These are phyloP conservation scores for Gobio gobio DNA, from an alignment of 2,113 vertebrate species.

Conservation along the genomic window DNA sequence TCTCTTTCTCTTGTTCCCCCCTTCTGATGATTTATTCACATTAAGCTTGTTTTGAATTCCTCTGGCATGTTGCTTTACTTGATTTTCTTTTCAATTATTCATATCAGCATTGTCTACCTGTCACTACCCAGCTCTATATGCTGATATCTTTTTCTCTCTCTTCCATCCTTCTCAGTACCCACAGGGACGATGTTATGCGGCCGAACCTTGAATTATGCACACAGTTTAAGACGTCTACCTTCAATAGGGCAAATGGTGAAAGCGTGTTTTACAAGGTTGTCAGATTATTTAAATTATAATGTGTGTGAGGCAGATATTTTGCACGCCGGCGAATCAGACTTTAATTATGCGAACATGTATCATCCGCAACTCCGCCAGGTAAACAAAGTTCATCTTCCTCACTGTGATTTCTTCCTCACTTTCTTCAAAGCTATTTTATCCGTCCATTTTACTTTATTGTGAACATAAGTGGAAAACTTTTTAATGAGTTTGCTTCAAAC, in stretches of 20 bases:
- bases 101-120: constrained; percentile 48
- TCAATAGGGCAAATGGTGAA: constrained; percentile 31
- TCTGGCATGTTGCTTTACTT: constrained; percentile 4
- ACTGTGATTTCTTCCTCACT: background rate
- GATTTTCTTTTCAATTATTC: constrained; percentile 27
- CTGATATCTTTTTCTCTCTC: constrained; percentile 22
- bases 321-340: constrained; percentile 43
- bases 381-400: constrained; percentile 28
- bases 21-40: constrained; percentile 33
- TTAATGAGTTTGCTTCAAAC: constrained; percentile 33
- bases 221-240: constrained; percentile 18
- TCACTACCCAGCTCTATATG: constrained; percentile 7
- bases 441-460: background rate
- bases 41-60: constrained; percentile 17
- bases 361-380: background rate
- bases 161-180: background rate
- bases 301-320: constrained; percentile 45
- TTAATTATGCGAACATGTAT: constrained; percentile 49
- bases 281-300: constrained; percentile 50
- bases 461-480: constrained; percentile 38
- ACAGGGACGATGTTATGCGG: constrained; percentile 19
- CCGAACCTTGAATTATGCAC: constrained; percentile 18
- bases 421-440: background rate
- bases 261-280: constrained; percentile 38
- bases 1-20: background rate